Base-by-base conservation (phyloP, 2,888 invertebrate genomes). In the Hoplodrina blanda region DNA sequence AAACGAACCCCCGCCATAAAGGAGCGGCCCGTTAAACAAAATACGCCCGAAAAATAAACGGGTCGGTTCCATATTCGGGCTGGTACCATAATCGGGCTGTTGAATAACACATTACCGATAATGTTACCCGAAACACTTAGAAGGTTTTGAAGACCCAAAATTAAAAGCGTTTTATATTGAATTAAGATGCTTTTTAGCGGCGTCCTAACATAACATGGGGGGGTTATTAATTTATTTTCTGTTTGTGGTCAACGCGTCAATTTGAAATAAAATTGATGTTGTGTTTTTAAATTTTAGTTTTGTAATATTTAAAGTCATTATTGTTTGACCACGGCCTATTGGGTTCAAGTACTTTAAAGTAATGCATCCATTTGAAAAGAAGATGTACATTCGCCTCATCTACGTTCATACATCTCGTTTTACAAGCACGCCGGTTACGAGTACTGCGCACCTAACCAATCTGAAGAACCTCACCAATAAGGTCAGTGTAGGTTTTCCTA, bases 81-180 rank as follows among this genome's bases (percentile, higher is more conserved):
- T 41, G 50, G 59, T 19, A 57, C 73, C 73, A 49, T 61, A 70
- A 78, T 71, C 17, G 59, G 59, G 19, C 25, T 52, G 20, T 56
- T 78, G 62, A 68, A 65, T 68, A 80, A 76, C 67, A 76, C 78
- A 80, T 80, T 68, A 76, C 72, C 62, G 72, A 80, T 78, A 68
- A 80, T 67, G 76, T 65, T 56, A 17, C 76, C 72, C 57, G 13
- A 78, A 78, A 63, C 80, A 80, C 72, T 80, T 76, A 76, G 37
- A 55, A 61, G 55, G 62, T 72, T 71, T 71, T 53, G 46, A 62
- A 71, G 57, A 19, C 37, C 56, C 50, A 2, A 53, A 56, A 80
- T 79, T 66, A 80, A 80, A 79, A 68, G 76, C 73, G 50, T 76
- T 80, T 75, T 64, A 33, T 67, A 78, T 78, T 69, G 41, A 73